A percentile compares a stretch with the other conserved stretches of the same genome.
phyloP scores from a whole-genome alignment of 2,888 invertebrate species.

The Unio pictorum region DNA sequence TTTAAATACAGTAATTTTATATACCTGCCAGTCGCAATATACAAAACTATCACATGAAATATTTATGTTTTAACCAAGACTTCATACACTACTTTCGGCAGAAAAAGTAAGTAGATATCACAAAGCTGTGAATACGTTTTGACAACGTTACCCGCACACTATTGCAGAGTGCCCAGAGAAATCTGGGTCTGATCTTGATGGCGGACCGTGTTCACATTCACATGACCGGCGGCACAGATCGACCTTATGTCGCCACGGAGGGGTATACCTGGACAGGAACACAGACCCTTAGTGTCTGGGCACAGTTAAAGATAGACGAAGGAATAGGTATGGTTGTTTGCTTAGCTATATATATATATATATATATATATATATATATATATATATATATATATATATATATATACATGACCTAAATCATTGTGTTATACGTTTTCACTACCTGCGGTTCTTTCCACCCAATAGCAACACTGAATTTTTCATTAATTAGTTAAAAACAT shows the following conservation, averaged over 20 bases:
- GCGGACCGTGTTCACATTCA: slow-evolving; percentile 37
- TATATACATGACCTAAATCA: neutral
- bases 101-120: too few relatives aligned
- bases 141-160: neutral
- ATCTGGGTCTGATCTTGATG: slow-evolving; percentile 42
- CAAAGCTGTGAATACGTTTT: neutral
- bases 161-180: slow-evolving; percentile 43
- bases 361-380: too few relatives aligned
- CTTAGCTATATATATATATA: neutral
- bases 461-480: too few relatives aligned
- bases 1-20: too few relatives aligned
- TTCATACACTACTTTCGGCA: too few relatives aligned
- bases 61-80: too few relatives aligned
- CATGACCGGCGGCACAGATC: slow-evolving; percentile 41
- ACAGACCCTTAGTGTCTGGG: slow-evolving; percentile 19
- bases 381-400: neutral
- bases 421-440: too few relatives aligned
- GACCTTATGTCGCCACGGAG: slow-evolving; percentile 18
- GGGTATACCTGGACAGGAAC: slow-evolving; percentile 13
- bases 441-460: too few relatives aligned
- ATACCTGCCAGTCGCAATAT: too few relatives aligned
- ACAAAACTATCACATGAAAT: too few relatives aligned
- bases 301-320: slow-evolving; percentile 26
- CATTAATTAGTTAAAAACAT: too few relatives aligned
- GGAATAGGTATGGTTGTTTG: slow-evolving; percentile 35